Conservation (phyloP, 2,797 vertebrate genomes). For the Selene dorsalis region DNA sequence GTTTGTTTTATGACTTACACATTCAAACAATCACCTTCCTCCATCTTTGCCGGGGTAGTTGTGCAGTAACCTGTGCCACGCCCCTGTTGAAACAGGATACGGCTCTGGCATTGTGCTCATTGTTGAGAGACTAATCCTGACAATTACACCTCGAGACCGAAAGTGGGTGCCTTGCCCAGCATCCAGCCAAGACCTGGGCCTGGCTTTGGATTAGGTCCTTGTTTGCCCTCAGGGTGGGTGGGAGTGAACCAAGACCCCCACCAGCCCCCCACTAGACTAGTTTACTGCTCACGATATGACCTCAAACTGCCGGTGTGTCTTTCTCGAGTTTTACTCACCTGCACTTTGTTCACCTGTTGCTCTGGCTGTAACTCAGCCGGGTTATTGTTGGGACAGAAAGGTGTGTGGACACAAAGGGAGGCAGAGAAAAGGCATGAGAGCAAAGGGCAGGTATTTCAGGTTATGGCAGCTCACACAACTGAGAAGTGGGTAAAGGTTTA, state of each 20-base stretch:
- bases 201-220: conserved; percentile 64
- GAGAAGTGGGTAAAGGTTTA: conserved; percentile 62
- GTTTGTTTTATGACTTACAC: conserved; percentile 40
- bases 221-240: conserved; percentile 51
- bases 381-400: conserved; percentile 69
- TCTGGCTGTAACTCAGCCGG: conserved; percentile 53
- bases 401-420: conserved; percentile 72
- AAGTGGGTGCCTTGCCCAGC: conserved; percentile 73
- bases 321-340: conserved; percentile 73
- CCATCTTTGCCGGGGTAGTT: conserved; percentile 65
- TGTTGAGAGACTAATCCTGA: conserved; percentile 82
- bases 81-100: conserved; percentile 80
- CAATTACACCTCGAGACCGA: conserved; percentile 82
- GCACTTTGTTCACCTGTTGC: conserved; percentile 77
- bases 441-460: conserved; percentile 83
- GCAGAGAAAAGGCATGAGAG: conserved; percentile 54
- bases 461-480: conserved; percentile 46
- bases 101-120: conserved; percentile 80
- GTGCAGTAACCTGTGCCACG: conserved; percentile 65
- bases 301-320: conserved; percentile 61
- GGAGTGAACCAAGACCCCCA: conserved; percentile 25
- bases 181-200: conserved; percentile 65
- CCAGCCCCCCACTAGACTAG: conserved; percentile 12
- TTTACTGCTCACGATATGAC: conserved; percentile 37
- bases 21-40: conserved; percentile 56